Evolutionary conservation across 2,113 vertebrate genomes (phyloP).

Genomic region (Prunella fulvescens): DNA sequence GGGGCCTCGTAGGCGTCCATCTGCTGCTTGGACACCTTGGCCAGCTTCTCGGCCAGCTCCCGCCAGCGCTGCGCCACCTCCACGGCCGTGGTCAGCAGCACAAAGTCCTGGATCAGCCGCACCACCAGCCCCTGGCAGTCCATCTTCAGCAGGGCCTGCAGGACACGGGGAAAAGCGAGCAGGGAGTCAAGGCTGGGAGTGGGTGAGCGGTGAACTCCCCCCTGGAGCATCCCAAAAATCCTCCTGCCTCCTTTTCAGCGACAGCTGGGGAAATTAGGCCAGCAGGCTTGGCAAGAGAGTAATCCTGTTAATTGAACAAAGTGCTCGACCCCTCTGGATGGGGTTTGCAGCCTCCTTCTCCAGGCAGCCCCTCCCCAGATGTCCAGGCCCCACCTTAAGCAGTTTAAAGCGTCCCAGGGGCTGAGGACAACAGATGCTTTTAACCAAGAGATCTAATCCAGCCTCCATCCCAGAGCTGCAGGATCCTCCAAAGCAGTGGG

Average conservation of each 20-base stretch:
- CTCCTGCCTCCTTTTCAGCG: not conserved
- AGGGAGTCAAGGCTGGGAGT: not conserved
- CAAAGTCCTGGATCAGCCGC: conserved; percentile 92
- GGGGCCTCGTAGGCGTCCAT: conserved; percentile 97
- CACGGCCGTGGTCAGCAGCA: conserved; percentile 92
- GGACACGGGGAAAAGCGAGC: not conserved
- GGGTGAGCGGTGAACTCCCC: not conserved
- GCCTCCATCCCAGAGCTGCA: not conserved
- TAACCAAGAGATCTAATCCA: not conserved
- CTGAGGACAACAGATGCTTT: not conserved
- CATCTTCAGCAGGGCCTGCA: conserved; percentile 91
- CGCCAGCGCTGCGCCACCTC: conserved; percentile 93
- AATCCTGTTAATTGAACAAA: not conserved
- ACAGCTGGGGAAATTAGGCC: not conserved
- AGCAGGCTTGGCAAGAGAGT: not conserved
- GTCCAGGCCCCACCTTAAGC: not conserved
- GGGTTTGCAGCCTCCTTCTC: not conserved
- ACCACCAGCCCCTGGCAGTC: conserved; percentile 97
- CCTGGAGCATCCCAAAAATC: not conserved
- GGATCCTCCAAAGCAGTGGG: fast-evolving
- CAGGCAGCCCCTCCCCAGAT: not conserved
- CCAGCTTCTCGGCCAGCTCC: conserved; percentile 90
- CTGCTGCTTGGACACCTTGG: conserved; percentile 90
- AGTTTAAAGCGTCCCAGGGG: not conserved
- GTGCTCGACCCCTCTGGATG: fast-evolving